Evolutionary conservation across 1,140 invertebrate species (phyloP).

Genomic region (Homalodisca vitripennis): DNA sequence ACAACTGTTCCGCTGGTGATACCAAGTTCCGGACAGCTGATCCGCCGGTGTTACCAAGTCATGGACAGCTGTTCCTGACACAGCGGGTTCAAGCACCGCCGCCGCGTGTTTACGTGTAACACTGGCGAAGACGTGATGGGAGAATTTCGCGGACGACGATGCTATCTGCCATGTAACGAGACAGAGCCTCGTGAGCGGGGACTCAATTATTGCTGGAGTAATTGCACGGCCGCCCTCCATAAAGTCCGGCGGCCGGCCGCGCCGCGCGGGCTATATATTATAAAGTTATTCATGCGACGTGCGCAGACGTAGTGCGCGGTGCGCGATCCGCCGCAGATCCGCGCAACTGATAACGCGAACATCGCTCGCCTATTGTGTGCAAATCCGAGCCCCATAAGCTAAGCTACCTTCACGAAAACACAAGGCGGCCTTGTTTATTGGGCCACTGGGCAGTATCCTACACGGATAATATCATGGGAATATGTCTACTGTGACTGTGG

Average conservation of each 20-base stretch:
- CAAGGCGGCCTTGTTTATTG: not conserved
- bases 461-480: not conserved
- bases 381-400: slow-evolving; percentile 15
- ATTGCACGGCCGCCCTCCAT: slow-evolving; percentile 11
- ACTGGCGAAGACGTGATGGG: not conserved
- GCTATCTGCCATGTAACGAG: slow-evolving; percentile 14
- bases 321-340: slow-evolving; percentile 11
- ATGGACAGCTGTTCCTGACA: too few species aligned
- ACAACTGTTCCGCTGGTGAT: too few species aligned
- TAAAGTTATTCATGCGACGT: slow-evolving; percentile 26
- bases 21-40: too few species aligned
- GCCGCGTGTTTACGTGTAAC: too few species aligned
- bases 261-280: slow-evolving; percentile 10
- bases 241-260: slow-evolving; percentile 3
- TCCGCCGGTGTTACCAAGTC: too few species aligned
- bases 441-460: slow-evolving; percentile 4
- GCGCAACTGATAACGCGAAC: slow-evolving; percentile 22
- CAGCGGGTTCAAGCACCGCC: too few species aligned
- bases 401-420: slow-evolving; percentile 14
- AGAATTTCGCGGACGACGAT: slow-evolving; percentile 16
- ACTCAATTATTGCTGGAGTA: slow-evolving; percentile 23
- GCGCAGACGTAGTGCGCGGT: not conserved
- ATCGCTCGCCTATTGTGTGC: slow-evolving; percentile 23
- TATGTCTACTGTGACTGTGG: too few species aligned
- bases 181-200: slow-evolving; percentile 4